Evolutionary conservation across 1,140 invertebrate species (phyloP).

Genomic region (Homalodisca vitripennis): DNA sequence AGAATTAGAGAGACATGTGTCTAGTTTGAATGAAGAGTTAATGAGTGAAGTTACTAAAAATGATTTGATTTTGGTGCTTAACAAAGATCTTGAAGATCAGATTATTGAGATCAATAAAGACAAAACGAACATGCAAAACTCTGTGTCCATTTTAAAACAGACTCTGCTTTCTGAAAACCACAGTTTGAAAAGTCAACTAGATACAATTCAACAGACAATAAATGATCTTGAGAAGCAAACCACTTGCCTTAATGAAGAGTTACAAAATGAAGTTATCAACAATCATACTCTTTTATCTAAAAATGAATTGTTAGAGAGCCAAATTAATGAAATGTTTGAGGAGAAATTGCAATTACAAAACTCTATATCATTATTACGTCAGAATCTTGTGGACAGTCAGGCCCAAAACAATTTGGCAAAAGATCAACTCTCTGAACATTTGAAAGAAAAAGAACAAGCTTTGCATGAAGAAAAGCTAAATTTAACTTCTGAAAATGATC

Average conservation of each 20-base stretch:
- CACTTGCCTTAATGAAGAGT: neutral
- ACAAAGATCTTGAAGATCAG: neutral
- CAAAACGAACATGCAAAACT: neutral
- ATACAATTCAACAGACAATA: neutral
- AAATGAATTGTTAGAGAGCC: neutral
- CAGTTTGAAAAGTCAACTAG: neutral
- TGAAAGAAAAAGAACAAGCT: neutral
- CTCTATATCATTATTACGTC: too few relatives aligned
- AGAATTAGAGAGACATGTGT: neutral
- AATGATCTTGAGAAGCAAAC: neutral
- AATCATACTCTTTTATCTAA: neutral
- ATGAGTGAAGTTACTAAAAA: neutral
- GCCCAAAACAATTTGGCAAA: neutral
- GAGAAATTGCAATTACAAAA: neutral
- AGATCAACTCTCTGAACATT: neutral
- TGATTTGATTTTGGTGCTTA: neutral
- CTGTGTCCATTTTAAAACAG: neutral
- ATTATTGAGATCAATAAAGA: neutral
- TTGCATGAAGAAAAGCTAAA: neutral
- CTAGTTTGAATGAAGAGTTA: slow-evolving; percentile 8
- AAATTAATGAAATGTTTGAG: neutral
- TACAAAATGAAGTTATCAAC: too few relatives aligned
- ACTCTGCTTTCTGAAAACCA: neutral
- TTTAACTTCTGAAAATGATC: neutral
- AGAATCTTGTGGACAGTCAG: neutral